Evolutionary conservation across 2,888 invertebrate genomes (phyloP).

Genomic region (Drosophila stalkeri): DNA sequence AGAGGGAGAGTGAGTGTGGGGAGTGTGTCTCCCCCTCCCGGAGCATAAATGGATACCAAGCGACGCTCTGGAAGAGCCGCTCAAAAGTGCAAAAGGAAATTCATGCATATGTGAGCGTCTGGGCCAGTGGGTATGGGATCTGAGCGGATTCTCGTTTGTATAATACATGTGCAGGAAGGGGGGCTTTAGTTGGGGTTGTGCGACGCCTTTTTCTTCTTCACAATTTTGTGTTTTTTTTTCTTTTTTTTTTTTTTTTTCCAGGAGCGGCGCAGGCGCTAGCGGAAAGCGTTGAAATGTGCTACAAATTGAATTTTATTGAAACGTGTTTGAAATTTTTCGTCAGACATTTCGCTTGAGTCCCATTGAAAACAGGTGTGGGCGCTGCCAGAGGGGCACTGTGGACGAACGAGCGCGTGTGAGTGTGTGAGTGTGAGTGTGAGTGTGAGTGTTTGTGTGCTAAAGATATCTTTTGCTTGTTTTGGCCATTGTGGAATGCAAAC

Average conservation of each 20-base stretch:
- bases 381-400: neutral
- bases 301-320: constrained; percentile 81
- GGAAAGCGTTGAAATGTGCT: constrained; percentile 81
- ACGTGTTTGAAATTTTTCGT: constrained; percentile 80
- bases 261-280: constrained; percentile 32
- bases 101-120: constrained; percentile 75
- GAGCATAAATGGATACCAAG: constrained; percentile 55
- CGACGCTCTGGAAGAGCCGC: constrained; percentile 15
- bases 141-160: neutral
- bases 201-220: neutral
- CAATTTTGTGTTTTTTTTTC: neutral
- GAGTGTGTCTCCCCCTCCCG: constrained; percentile 10
- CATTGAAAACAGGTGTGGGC: constrained; percentile 25
- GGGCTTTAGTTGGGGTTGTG: constrained; percentile 10
- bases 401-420: no score
- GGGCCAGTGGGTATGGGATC: neutral
- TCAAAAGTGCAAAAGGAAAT: constrained; percentile 77
- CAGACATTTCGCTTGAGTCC: constrained; percentile 55
- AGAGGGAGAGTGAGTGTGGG: neutral
- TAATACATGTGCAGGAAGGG: constrained; percentile 8
- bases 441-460: constrained; percentile 11
- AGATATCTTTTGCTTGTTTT: constrained; percentile 68
- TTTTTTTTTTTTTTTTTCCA: neutral
- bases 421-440: constrained; percentile 5
- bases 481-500: constrained; percentile 69